A percentile compares a stretch with the other conserved stretches of the same genome.
Conservation (phyloP, 2,797 vertebrate genomes). For the Hydrophis major region DNA sequence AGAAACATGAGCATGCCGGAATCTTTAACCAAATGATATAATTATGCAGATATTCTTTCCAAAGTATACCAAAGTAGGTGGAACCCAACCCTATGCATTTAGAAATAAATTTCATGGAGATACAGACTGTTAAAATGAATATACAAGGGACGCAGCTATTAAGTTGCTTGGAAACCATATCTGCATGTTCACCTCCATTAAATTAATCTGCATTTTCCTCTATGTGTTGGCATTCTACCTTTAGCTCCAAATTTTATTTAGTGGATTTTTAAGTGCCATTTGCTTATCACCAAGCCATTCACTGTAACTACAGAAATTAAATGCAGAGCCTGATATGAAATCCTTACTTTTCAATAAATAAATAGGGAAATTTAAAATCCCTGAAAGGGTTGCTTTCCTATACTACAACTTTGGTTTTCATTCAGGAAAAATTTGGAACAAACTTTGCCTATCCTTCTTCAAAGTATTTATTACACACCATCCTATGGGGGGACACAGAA, state of each 20-base stretch:
- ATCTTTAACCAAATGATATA: background rate
- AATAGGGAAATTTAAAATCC: background rate
- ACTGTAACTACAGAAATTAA: background rate
- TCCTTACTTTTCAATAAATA: background rate
- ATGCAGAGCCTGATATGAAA: background rate
- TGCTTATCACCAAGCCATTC: background rate
- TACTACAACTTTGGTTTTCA: background rate
- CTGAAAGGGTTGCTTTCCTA: background rate
- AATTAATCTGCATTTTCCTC: background rate
- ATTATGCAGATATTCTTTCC: background rate
- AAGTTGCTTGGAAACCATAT: background rate
- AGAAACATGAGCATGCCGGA: background rate
- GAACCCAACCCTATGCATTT: background rate
- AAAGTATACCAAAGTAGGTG: background rate
- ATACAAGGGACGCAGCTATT: background rate
- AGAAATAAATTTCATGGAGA: background rate
- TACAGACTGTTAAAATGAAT: background rate
- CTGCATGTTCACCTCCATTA: background rate
- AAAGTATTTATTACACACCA: background rate
- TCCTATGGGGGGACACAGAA: background rate
- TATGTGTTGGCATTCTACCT: background rate
- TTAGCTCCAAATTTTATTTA: background rate
- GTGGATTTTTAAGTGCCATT: background rate
- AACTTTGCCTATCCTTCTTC: background rate
- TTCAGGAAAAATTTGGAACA: background rate